These are phyloP conservation scores for Epinephelus cyanopodus DNA, from an alignment of 2,113 vertebrate species.

Conservation along the genomic window DNA sequence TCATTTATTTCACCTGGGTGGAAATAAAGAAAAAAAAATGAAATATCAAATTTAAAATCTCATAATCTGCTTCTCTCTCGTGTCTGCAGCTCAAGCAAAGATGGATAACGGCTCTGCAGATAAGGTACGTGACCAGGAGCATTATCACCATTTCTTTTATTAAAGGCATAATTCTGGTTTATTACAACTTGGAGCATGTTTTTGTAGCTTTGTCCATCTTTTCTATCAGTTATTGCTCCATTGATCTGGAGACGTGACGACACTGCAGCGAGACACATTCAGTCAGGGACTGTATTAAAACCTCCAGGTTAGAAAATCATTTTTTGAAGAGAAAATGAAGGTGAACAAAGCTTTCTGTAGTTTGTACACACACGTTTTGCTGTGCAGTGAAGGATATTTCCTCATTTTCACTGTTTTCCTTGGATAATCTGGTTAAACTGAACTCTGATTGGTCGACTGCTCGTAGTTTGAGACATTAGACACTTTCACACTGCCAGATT, in stretches of 20 bases:
- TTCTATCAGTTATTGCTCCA: background rate
- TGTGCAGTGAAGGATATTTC: no score
- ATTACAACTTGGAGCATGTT: slow-evolving; percentile 2
- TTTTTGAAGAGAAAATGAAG: no score
- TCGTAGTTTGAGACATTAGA: no score
- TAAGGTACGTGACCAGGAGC: slow-evolving; percentile 73
- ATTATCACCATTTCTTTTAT: background rate
- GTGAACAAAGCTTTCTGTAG: no score
- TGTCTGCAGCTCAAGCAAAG: slow-evolving; percentile 79
- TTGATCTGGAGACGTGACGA: background rate
- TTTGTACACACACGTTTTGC: no score
- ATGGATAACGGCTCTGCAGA: slow-evolving; percentile 78
- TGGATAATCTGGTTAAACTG: no score
- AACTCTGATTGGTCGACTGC: no score
- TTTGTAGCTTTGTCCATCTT: no score
- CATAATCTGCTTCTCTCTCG: slow-evolving; percentile 22
- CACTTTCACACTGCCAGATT: no score
- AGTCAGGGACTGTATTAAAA: background rate
- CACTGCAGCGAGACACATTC: background rate
- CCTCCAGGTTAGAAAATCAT: background rate
- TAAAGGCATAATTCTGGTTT: slow-evolving; percentile 19
- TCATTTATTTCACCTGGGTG: slow-evolving; percentile 18
- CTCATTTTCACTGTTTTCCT: no score
- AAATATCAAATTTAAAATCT: background rate
- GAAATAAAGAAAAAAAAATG: background rate